Evolutionary conservation across 2,888 invertebrate genomes (phyloP), one percentile per base, ranked within the genome.

Genomic region (Mylabris sibirica): DNA sequence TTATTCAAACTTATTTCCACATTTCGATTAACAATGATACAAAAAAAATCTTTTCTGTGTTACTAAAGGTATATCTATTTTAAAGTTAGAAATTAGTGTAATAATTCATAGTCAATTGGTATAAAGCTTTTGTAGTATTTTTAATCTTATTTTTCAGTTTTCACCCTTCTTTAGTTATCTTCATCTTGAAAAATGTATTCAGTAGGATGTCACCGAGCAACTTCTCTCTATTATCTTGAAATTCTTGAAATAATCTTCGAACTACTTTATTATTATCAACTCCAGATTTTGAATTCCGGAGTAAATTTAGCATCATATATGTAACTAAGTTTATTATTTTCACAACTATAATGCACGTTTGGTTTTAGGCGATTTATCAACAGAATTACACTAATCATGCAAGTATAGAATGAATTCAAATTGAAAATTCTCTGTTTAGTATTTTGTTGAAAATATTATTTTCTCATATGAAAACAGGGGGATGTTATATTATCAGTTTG

Each of bases 41-140:
- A 53, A 53, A 22, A 22, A 22, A 20, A 53, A 53, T 41, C 8
- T 41, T 44, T 2, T n/a, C 4, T 3, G 0, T 44, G n/a, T 17
- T 17, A 44, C 17, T 22, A 53, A 24, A 57, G 4, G 22, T 22
- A 53, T 57, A 12, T 57, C 57, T 24, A 24, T 57, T 57, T 57
- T 57, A 24, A 57, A 14, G 24, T 57, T 26, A 6, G 11, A 49
- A 57, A 26, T 53, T 57, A 26, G 57, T 57, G 24, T 57, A 57
- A 57, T 57, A 57, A 57, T 57, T 57, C 57, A 57, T 57, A 57
- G 57, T 57, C 57, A 57, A 57, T 57, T 49, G 49, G 20, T 49
- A 49, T 49, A 20, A 20, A 49, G 49, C 22, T 20, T 49, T 49
- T n/a, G n/a, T 57, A 26, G 26, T 14, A 57, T 57, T 57, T 57